phyloP scores from a whole-genome alignment of 2,113 vertebrate species.

The Aphelocoma coerulescens region DNA sequence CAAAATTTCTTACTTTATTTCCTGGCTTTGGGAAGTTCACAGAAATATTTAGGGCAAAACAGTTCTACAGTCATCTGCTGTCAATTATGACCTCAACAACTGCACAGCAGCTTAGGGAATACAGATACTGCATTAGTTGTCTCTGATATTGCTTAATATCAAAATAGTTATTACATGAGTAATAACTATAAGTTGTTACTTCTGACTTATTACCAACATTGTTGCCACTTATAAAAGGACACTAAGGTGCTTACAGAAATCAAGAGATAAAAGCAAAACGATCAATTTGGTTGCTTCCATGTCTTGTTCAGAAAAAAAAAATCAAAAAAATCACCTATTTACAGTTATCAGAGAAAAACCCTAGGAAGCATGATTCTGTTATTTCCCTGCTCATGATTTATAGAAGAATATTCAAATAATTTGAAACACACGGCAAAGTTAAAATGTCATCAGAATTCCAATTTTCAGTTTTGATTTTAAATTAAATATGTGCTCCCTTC shows the following conservation, averaged over 20 bases:
- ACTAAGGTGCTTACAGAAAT: background rate
- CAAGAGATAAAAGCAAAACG: background rate
- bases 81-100: background rate
- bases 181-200: background rate
- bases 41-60: background rate
- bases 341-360: background rate
- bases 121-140: background rate
- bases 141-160: background rate
- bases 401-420: background rate
- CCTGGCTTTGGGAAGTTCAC: background rate
- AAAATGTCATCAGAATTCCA: background rate
- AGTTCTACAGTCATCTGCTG: background rate
- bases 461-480: background rate
- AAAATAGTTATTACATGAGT: background rate
- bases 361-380: background rate
- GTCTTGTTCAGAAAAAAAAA: background rate
- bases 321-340: background rate
- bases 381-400: background rate
- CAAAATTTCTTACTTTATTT: background rate
- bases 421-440: background rate
- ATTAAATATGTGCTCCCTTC: background rate
- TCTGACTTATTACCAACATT: background rate
- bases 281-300: background rate
- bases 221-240: background rate
- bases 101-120: background rate